Percentiles rank a stretch among this genome's conserved stretches.
Conservation (phyloP, 2,888 invertebrate species). For the Tillus elongatus region DNA sequence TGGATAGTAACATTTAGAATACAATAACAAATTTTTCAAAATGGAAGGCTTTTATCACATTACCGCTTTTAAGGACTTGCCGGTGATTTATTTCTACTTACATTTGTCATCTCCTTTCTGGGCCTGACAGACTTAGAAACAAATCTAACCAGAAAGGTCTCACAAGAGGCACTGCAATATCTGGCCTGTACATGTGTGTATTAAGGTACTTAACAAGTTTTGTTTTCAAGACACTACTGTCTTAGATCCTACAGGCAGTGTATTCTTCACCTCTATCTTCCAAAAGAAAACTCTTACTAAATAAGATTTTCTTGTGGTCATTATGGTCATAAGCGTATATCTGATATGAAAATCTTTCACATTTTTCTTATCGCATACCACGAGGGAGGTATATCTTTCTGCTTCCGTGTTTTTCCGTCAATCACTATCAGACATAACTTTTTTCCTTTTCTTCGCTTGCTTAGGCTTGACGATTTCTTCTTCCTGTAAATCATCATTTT, state of each 20-base stretch:
- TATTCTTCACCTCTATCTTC: slow-evolving; percentile 11
- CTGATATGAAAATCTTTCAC: slow-evolving; percentile 23
- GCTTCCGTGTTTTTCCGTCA: slow-evolving; percentile 48
- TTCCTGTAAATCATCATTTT: slow-evolving; percentile 61
- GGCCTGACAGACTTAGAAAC: not conserved
- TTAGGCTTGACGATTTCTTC: slow-evolving; percentile 87
- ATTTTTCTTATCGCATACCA: slow-evolving; percentile 13
- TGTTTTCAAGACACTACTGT: slow-evolving; percentile 23
- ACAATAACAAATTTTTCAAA: slow-evolving; percentile 18
- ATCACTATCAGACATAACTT: slow-evolving; percentile 87
- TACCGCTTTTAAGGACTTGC: slow-evolving; percentile 4
- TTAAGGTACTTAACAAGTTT: slow-evolving; percentile 17
- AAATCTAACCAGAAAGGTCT: slow-evolving; percentile 1
- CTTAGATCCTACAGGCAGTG: slow-evolving; percentile 35
- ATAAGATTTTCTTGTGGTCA: not conserved
- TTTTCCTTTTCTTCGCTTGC: slow-evolving; percentile 85
- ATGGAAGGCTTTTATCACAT: slow-evolving; percentile 9
- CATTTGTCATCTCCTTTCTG: not conserved
- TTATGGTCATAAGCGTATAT: slow-evolving; percentile 24
- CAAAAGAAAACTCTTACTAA: not conserved
- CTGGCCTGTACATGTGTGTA: not conserved
- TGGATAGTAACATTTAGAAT: slow-evolving; percentile 27
- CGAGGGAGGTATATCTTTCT: slow-evolving; percentile 12
- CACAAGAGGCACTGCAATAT: not conserved
- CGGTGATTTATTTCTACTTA: slow-evolving; percentile 8